Conservation (phyloP, 2,888 invertebrate species). For the Xestoiulus laeticollis region DNA sequence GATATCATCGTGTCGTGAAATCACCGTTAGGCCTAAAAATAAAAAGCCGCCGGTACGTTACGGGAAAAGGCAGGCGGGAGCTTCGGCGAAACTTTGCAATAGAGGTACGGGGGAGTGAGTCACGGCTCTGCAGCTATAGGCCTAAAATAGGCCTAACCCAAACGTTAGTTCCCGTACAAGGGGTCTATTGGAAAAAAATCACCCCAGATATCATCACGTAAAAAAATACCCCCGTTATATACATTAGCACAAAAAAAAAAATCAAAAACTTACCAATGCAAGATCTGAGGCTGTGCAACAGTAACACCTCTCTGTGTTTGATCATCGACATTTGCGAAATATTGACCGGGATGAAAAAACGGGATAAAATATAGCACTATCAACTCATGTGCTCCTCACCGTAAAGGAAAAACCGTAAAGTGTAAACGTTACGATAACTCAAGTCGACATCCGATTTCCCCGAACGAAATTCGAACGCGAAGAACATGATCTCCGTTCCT, state of each 20-base stretch:
- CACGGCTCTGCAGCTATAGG: not conserved
- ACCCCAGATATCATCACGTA: not conserved
- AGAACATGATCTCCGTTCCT: too few relatives aligned
- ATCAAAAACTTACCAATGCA: not conserved
- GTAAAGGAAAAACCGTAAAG: too few relatives aligned
- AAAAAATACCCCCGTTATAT: too few relatives aligned
- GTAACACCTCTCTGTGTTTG: conserved; percentile 9
- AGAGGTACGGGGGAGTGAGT: not conserved
- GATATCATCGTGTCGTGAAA: not conserved
- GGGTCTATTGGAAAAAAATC: too few relatives aligned
- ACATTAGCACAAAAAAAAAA: not conserved
- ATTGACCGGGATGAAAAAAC: not conserved
- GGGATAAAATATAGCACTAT: too few relatives aligned
- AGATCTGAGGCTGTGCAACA: conserved; percentile 23
- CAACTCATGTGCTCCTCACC: too few relatives aligned
- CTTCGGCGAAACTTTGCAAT: not conserved
- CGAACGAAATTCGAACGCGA: too few relatives aligned
- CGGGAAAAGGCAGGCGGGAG: not conserved
- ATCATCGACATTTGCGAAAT: conserved; percentile 1
- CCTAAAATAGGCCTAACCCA: not conserved
- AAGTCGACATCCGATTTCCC: too few relatives aligned
- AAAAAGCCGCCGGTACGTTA: not conserved
- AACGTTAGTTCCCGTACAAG: not conserved
- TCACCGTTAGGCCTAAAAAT: not conserved
- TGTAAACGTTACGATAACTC: too few relatives aligned